Evolutionary conservation across 2,888 invertebrate genomes (phyloP), one percentile per base, ranked within the genome.

Genomic region (Phania funesta): DNA sequence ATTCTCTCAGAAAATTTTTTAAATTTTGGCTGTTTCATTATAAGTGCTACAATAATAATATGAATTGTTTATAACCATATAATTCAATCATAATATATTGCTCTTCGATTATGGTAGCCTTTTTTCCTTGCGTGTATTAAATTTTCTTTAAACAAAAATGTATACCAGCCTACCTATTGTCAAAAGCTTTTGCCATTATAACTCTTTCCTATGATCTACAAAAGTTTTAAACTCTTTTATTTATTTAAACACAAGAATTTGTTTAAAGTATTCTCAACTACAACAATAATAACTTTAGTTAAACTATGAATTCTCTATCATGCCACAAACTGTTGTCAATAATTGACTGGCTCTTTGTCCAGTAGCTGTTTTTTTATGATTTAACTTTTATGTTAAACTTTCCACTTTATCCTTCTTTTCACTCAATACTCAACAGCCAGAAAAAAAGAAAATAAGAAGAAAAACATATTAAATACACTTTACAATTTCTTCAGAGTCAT

Each of bases 391-490:
- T 41, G 22, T 24, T 46, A 2, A 75, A 48, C 65, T 58, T 67
- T 75, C 50, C 38, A 38, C 48, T 26, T 41, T 48, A 48, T 65
- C 38, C 35, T 29, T 48, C 65, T 46, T n/a, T n/a, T 75, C 65
- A 75, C 16, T 74, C 35, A 65, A 2, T 35, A 26, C 54, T 67
- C 29, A 48, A 67, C 18, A 48, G n/a, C n/a, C n/a, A n/a, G n/a
- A n/a, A n/a, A 65, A 56, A 18, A 1, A 50, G 41, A 52, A 52
- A 8, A 24, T 7, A 54, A 41, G 8, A 4, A 44, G 26, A 38
- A 52, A 48, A 22, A 65, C 41, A 58, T 56, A 56, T 77, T 70
- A 70, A 77, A 77, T 77, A 77, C 52, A 70, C 54, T 77, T 70
- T 54, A 70, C 54, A 77, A 70, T 70, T 62, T 77, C 62, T 56